Conservation (phyloP, 2,797 vertebrate species). For the Pseudotriccus pelzelni region DNA sequence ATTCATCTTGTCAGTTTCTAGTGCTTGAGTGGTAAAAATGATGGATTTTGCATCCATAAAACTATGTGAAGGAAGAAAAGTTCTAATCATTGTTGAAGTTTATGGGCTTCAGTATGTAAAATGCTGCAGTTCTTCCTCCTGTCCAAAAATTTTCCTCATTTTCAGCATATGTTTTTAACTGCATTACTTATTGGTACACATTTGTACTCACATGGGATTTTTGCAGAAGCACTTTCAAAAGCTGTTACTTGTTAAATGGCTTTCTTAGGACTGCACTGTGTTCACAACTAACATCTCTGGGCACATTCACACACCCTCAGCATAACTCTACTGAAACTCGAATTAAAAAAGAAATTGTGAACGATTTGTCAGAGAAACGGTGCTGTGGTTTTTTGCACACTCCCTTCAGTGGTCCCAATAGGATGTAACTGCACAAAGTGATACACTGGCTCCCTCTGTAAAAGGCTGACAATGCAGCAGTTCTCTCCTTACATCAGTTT, state of each 20-base stretch:
- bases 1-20: not conserved
- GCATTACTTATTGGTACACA: not conserved
- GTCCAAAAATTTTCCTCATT: not conserved
- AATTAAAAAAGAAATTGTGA: not conserved
- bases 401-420: not conserved
- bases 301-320: not conserved
- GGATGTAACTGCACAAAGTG: not conserved
- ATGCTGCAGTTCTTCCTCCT: not conserved
- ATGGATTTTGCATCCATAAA: not conserved
- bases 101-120: not conserved
- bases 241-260: not conserved
- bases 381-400: not conserved
- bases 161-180: not conserved
- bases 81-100: no score
- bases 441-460: not conserved
- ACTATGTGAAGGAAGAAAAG: not conserved
- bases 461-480: not conserved
- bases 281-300: not conserved
- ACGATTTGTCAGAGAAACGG: not conserved
- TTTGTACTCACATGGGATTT: not conserved
- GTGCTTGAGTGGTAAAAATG: not conserved
- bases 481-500: not conserved
- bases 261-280: not conserved
- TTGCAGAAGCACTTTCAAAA: not conserved
- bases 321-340: not conserved